Conservation (phyloP, 2,797 vertebrate species). For the Microchirus variegatus region DNA sequence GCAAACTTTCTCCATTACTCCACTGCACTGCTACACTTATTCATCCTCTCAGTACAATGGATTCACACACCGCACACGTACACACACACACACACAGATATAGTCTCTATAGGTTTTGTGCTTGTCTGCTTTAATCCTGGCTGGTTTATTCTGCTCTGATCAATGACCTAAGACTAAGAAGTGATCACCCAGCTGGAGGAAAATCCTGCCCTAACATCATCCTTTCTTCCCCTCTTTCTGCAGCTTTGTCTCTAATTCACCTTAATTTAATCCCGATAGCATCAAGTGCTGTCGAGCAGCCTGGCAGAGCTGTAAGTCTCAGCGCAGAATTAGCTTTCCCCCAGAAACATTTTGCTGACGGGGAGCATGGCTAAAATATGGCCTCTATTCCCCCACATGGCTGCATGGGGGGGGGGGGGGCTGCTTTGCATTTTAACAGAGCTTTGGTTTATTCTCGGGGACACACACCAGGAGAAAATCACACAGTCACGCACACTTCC, state of each 20-base stretch:
- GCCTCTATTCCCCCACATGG: constrained; percentile 67
- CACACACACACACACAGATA: constrained; percentile 38
- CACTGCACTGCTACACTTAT: constrained; percentile 34
- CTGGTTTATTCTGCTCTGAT: constrained; percentile 78
- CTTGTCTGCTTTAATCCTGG: constrained; percentile 73
- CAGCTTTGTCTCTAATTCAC: constrained; percentile 83
- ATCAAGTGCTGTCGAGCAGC: constrained; percentile 75
- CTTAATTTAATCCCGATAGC: constrained; percentile 86
- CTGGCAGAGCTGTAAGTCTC: constrained; percentile 83
- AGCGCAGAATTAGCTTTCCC: constrained; percentile 74
- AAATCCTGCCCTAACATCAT: constrained; percentile 79
- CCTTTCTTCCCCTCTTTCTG: constrained; percentile 76
- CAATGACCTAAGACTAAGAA: constrained; percentile 78
- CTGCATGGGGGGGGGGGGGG: constrained; percentile 24
- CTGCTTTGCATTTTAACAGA: constrained; percentile 82
- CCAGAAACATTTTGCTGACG: constrained; percentile 80
- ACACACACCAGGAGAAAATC: constrained; percentile 45
- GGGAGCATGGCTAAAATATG: constrained; percentile 75
- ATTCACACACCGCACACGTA: constrained; percentile 33
- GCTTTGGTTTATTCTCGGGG: constrained; percentile 69
- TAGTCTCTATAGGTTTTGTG: constrained; percentile 74
- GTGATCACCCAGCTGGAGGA: constrained; percentile 75
- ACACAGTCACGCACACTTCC: constrained; percentile 37
- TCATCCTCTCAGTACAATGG: constrained; percentile 51
- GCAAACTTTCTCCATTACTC: constrained; percentile 70